Base-by-base conservation (phyloP, 2,888 invertebrate genomes). In the Melieria crassipennis region DNA sequence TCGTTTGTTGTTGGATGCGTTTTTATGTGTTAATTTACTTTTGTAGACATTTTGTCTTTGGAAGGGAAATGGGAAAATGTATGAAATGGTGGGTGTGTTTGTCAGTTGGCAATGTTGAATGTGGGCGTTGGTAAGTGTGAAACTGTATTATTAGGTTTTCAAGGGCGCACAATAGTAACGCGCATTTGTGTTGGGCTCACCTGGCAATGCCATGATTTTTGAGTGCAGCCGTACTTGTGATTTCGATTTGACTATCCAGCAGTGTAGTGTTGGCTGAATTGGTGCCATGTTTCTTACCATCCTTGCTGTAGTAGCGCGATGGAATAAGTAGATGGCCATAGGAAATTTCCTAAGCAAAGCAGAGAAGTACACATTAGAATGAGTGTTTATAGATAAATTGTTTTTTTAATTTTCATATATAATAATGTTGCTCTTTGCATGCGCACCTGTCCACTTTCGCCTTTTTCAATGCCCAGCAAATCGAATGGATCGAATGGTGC, bases 291-390 rank as follows among this genome's bases (percentile, higher is more conserved):
- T 86, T 83, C 65, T 86, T 87, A 60, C 80, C 79, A 42, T 87
- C 87, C 76, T 87, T 87, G 60, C 80, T 80, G 67, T 82, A 83
- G 74, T 89, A 88, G 74, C 89, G 89, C 30, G 95, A 93, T 65
- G 96, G 94, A 68, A 93, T 91, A 76, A 97, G 88, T 73, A 96
- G 88, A 83, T 94, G 93, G 52, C 94, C 94, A 87, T 96, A 97
- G 16, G 97, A 97, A 79, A 95, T 91, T 87, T 96, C 96, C 92
- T 93, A 74, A 70, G 16, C 3, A 16, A 13, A 67, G 46, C 50
- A 5, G 67, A 62, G 16, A 7, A 65, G 52, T 57, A 4, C 66
- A 47, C 64, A 16, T 50, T 46, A 56, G 4, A 45, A 47, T 52
- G 52, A 58, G 47, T 63, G 42, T 10, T 46, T 1, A 43, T 58